phyloP scores from a whole-genome alignment of 2,113 vertebrate genomes.

The Trochalopteron elliotii region DNA sequence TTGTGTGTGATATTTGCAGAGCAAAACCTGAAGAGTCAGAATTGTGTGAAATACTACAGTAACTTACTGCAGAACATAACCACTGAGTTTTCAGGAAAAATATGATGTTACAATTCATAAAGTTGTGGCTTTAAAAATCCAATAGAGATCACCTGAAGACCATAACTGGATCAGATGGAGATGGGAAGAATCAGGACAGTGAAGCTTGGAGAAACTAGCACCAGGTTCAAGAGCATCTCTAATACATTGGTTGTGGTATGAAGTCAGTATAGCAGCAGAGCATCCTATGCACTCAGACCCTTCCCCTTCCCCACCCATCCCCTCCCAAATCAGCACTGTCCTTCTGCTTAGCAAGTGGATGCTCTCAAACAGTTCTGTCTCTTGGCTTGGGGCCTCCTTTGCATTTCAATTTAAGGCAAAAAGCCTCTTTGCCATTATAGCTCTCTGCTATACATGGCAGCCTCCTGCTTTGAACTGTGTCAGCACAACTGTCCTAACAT shows the following conservation, averaged over 20 bases:
- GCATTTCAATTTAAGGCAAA: slow-evolving; percentile 65
- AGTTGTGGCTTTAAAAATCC: slow-evolving; percentile 70
- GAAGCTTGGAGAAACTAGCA: slow-evolving; percentile 69
- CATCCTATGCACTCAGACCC: slow-evolving; percentile 58
- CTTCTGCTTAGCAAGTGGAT: slow-evolving; percentile 64
- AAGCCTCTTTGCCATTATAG: slow-evolving; percentile 63
- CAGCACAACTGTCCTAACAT: slow-evolving; percentile 60
- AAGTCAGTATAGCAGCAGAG: slow-evolving; percentile 69
- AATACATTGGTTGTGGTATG: slow-evolving; percentile 68
- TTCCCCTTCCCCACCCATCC: slow-evolving; percentile 4
- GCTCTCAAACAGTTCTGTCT: slow-evolving; percentile 66
- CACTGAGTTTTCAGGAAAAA: slow-evolving; percentile 56
- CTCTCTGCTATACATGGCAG: slow-evolving; percentile 54
- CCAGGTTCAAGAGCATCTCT: slow-evolving; percentile 69
- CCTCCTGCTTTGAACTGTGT: slow-evolving; percentile 60
- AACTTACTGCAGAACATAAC: slow-evolving; percentile 56
- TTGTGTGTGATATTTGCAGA: slow-evolving; percentile 29
- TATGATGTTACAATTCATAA: slow-evolving; percentile 67
- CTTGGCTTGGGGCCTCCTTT: slow-evolving; percentile 65
- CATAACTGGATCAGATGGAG: slow-evolving; percentile 69
- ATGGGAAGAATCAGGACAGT: slow-evolving; percentile 69
- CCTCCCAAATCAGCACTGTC: slow-evolving; percentile 45
- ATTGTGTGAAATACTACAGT: slow-evolving; percentile 39
- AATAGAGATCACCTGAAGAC: slow-evolving; percentile 70
- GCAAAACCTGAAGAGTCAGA: slow-evolving; percentile 32